A percentile compares a stretch with the other conserved stretches of the same genome.
Conservation (phyloP, 2,888 invertebrate genomes). For the Xestia xanthographa region DNA sequence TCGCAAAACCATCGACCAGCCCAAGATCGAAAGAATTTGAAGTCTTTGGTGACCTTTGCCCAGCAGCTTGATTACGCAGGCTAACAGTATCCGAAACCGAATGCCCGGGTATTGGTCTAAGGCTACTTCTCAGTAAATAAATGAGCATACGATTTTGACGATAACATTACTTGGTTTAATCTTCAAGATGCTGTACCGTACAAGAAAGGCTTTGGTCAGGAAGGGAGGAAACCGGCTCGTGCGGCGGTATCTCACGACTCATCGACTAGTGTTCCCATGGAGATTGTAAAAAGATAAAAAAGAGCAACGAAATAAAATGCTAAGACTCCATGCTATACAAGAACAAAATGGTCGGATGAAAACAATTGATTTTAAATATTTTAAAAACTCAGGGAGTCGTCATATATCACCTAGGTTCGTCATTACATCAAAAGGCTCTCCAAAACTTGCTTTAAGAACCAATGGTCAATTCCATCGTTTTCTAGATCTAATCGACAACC, state of each 20-base stretch:
- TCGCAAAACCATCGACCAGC: background rate
- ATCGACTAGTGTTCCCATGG: constrained; percentile 20
- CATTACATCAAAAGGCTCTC: background rate
- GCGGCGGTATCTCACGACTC: constrained; percentile 32
- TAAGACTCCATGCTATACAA: background rate
- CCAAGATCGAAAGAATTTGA: background rate
- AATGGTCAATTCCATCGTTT: background rate
- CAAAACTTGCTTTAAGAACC: too few relatives aligned
- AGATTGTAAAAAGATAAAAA: background rate
- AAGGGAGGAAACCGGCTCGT: constrained; percentile 40
- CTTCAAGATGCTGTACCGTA: background rate
- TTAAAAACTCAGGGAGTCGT: background rate
- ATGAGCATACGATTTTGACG: background rate
- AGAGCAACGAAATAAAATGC: background rate
- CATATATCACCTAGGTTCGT: background rate
- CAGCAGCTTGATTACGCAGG: background rate
- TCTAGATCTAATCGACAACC: background rate
- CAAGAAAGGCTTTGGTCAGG: background rate
- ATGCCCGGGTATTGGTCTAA: background rate
- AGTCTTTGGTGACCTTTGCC: background rate
- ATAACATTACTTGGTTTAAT: background rate
- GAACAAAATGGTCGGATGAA: too few relatives aligned
- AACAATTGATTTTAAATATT: background rate
- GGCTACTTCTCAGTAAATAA: background rate
- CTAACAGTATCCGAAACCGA: background rate